A percentile compares a stretch with the other conserved stretches of the same genome.
phyloP scores from a whole-genome alignment of 2,888 invertebrate species.

The Crocallis elinguaria region DNA sequence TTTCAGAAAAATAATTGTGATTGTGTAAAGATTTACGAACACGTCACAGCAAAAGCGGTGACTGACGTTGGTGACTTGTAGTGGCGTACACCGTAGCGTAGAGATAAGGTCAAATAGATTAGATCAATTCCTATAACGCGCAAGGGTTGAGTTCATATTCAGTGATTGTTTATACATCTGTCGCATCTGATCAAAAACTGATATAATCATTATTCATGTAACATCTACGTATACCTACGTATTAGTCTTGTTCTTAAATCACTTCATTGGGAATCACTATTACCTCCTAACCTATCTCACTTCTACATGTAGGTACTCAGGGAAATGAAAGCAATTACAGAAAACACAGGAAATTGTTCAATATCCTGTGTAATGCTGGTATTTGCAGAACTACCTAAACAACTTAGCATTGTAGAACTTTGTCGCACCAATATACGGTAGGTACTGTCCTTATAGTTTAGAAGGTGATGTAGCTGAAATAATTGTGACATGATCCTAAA shows the following conservation, averaged over 20 bases:
- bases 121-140: too few relatives aligned
- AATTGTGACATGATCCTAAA: background rate
- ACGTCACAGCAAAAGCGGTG: too few relatives aligned
- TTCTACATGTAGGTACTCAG: conserved; percentile 36
- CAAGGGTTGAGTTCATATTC: too few relatives aligned
- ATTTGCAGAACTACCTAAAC: conserved; percentile 7
- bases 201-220: too few relatives aligned
- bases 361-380: conserved; percentile 54
- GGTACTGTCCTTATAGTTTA: background rate
- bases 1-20: too few relatives aligned
- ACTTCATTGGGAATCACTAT: background rate
- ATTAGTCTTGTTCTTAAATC: background rate
- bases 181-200: too few relatives aligned
- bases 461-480: background rate
- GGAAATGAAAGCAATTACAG: conserved; percentile 57
- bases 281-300: conserved; percentile 22
- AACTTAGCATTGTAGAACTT: background rate
- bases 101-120: too few relatives aligned
- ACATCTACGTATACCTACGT: too few relatives aligned
- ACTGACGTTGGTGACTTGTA: too few relatives aligned
- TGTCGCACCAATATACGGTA: conserved; percentile 1
- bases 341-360: conserved; percentile 61
- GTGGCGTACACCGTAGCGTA: too few relatives aligned
- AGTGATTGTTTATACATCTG: too few relatives aligned
- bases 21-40: too few relatives aligned